Base-by-base conservation (phyloP, 1,140 invertebrate genomes). In the Lycorma delicatula region DNA sequence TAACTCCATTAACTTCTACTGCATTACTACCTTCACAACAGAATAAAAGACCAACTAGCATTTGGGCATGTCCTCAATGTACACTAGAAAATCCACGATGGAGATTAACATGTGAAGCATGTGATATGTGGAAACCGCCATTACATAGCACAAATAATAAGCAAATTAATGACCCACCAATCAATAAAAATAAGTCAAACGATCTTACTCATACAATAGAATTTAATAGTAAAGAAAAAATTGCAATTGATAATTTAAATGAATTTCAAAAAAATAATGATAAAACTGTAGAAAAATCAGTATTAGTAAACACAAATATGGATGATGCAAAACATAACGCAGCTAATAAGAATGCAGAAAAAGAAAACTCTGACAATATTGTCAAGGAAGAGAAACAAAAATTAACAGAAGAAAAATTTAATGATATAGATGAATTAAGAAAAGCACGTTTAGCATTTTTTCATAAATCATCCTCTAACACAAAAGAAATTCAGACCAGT, bases 41-140 rank as follows among this genome's bases (percentile, higher is more conserved):
- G n/a, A n/a, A n/a, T n/a, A n/a, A n/a, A n/a, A n/a, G n/a, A n/a
- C n/a, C n/a, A n/a, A n/a, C n/a, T 25, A 53, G 48, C 16, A 51
- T 70, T 29, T 81, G 79, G 79, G 64, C 68, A 5, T 81, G 79
- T 65, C 70, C 75, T 4, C 70, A 74, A 52, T 81, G 79, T 60
- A 76, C 76, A 12, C 56, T 79, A 22, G 74, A 76, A 64, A 81
- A 81, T 63, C 72, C 74, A 4, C 68, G 72, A 48, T 80, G 78
- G 78, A 72, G 75, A 58, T 70, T 79, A 20, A 75, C 77, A 23
- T 81, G 79, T 63, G 75, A 77, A 53, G 77, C 75, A 5, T 81
- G 79, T 60, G 74, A 74, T 23, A 69, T 62, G 41, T 67, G 63
- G 61, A 53, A 62, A 22, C 64, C 67, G 4, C 55, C 62, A 12